A percentile compares a stretch with the other conserved stretches of the same genome.
Conservation (phyloP, 2,113 vertebrate genomes). For the Scalopus aquaticus region DNA sequence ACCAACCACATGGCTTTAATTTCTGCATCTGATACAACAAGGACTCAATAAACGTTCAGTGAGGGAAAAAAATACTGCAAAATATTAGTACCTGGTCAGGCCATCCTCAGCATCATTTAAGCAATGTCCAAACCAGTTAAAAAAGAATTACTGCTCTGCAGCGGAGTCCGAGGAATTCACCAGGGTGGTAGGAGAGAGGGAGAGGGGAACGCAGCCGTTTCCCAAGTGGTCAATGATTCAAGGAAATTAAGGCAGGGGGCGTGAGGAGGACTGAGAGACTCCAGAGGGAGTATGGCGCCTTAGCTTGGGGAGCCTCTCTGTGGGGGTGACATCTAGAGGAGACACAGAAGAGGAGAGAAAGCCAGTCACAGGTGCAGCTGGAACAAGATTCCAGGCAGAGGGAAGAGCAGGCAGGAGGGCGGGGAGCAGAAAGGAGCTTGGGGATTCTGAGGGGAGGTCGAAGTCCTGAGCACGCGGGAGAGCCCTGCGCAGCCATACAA, state of each 20-base stretch:
- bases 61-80: neutral
- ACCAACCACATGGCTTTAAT: neutral
- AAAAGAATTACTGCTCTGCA: neutral
- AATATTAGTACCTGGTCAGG: neutral
- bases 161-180: neutral
- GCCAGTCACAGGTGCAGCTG: rapidly evolving
- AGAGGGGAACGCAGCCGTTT: neutral
- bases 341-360: rapidly evolving
- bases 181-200: neutral
- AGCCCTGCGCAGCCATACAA: rapidly evolving
- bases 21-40: neutral
- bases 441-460: neutral
- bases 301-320: neutral
- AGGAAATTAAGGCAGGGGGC: neutral
- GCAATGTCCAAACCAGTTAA: neutral
- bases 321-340: neutral
- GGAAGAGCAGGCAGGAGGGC: too few relatives aligned
- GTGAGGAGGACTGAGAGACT: too few relatives aligned
- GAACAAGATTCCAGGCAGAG: neutral
- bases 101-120: neutral
- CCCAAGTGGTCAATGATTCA: neutral
- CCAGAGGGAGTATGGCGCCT: neutral
- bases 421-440: neutral
- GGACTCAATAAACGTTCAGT: neutral
- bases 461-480: neutral